Conservation (phyloP, 2,113 vertebrate genomes). For the Microcebus tavaratra region DNA sequence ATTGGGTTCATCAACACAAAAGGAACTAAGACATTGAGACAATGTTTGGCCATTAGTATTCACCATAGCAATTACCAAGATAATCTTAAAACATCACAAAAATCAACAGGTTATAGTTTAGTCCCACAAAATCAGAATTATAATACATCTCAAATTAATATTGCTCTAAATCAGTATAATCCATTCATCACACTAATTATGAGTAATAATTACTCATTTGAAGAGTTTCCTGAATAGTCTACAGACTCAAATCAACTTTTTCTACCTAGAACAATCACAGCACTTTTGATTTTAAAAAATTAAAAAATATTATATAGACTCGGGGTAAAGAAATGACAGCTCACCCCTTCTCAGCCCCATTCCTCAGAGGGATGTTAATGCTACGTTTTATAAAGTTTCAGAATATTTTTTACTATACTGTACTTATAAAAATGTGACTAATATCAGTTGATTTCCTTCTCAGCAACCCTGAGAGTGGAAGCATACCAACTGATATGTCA, state of each 20-base stretch:
- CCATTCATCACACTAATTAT: neutral
- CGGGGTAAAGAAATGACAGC: neutral
- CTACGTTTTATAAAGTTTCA: neutral
- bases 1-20: neutral
- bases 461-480: neutral
- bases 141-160: conserved; percentile 7
- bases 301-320: conserved; percentile 12
- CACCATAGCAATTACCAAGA: neutral
- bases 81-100: neutral
- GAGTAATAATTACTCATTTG: neutral
- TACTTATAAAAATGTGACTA: neutral
- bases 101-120: conserved; percentile 30
- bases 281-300: neutral
- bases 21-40: neutral
- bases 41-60: neutral
- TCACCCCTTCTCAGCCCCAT: neutral
- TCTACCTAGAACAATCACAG: neutral
- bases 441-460: neutral
- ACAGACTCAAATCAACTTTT: conserved; percentile 16
- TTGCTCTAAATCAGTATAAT: conserved; percentile 39
- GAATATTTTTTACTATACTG: neutral
- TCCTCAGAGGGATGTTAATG: neutral
- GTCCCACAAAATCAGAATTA: conserved; percentile 19
- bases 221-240: conserved; percentile 1
- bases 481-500: neutral